These are phyloP conservation scores for Condylostylus longicornis DNA, from an alignment of 1,140 invertebrate species.

Conservation along the genomic window DNA sequence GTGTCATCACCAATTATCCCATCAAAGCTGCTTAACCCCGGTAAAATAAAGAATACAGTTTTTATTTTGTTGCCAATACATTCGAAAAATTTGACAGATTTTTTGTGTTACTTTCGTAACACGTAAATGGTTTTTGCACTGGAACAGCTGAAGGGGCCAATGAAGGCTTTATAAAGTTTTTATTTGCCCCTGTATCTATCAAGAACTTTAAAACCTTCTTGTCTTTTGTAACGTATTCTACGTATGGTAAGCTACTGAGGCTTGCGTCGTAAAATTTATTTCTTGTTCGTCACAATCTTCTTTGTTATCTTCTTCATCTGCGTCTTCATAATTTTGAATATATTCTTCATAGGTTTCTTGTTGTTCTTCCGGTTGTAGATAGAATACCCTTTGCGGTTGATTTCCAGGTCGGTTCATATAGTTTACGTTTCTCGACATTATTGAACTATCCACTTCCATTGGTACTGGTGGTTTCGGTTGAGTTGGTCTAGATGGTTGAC, in stretches of 20 bases:
- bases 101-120: slow-evolving; percentile 4
- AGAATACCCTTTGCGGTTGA: not conserved
- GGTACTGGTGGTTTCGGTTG: slow-evolving; percentile 7
- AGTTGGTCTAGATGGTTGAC: not conserved
- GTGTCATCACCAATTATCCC: not conserved
- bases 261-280: too few species aligned
- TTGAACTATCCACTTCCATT: slow-evolving; percentile 8
- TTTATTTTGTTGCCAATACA: slow-evolving; percentile 1
- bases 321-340: slow-evolving; percentile 2
- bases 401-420: slow-evolving; percentile 10
- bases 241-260: slow-evolving; percentile 6
- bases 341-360: slow-evolving; percentile 5
- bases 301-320: not conserved
- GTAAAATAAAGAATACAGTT: slow-evolving; percentile 4
- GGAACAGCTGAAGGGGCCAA: not conserved
- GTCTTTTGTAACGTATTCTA: slow-evolving; percentile 1
- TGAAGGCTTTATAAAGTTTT: slow-evolving; percentile 1
- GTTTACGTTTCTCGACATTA: slow-evolving; percentile 7
- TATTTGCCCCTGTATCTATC: slow-evolving; percentile 8
- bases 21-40: not conserved
- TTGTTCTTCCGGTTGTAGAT: slow-evolving; percentile 3
- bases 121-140: not conserved
- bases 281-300: slow-evolving; percentile 3
- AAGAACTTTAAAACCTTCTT: slow-evolving; percentile 6
- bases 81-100: slow-evolving; percentile 5